These are phyloP conservation scores for Dendrolimus kikuchii DNA, from an alignment of 1,140 invertebrate genomes.

Conservation along the genomic window DNA sequence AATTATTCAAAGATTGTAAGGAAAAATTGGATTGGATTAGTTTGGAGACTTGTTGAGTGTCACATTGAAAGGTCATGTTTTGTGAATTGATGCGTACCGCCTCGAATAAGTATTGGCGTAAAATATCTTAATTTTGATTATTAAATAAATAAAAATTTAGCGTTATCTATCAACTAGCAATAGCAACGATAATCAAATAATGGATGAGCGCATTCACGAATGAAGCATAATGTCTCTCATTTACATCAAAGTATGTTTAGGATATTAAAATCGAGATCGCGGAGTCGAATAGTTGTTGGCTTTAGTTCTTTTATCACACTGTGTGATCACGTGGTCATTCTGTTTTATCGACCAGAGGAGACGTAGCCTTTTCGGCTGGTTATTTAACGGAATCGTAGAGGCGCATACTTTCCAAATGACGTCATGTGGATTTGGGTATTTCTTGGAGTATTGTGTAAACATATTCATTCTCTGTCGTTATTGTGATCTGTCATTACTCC, in stretches of 20 bases:
- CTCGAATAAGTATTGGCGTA: too few species aligned
- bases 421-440: conserved; percentile 48
- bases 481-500: conserved; percentile 9
- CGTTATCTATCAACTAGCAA: conserved; percentile 5
- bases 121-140: too few species aligned
- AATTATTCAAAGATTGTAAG: too few species aligned
- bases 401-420: conserved; percentile 56
- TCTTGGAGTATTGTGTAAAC: conserved; percentile 12
- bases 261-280: too few species aligned
- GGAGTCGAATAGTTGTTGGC: neutral
- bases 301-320: neutral
- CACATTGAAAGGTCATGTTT: too few species aligned
- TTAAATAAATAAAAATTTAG: conserved; percentile 2
- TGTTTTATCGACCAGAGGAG: conserved; percentile 19
- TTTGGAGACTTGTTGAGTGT: too few species aligned
- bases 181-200: neutral
- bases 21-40: too few species aligned
- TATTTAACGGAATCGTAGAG: conserved; percentile 45
- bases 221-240: neutral
- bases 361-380: conserved; percentile 21
- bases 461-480: neutral
- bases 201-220: neutral
- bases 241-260: too few species aligned
- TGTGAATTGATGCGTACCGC: too few species aligned
- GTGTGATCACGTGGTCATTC: conserved; percentile 4